phyloP scores from a whole-genome alignment of 2,113 vertebrate species.

The Larimichthys polyactis region DNA sequence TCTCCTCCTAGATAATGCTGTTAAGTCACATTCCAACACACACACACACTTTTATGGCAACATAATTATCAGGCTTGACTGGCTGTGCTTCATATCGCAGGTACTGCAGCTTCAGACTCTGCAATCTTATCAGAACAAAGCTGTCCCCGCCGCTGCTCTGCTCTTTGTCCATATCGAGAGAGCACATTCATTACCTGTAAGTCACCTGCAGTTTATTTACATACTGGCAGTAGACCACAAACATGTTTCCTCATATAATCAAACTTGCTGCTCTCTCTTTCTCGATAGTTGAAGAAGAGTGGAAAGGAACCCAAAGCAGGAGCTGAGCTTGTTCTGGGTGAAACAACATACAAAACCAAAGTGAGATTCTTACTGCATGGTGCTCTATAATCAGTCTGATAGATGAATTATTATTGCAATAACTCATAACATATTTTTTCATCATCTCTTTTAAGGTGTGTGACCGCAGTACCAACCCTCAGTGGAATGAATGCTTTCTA shows the following conservation, averaged over 20 bases:
- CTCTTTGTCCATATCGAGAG: slow-evolving; percentile 88
- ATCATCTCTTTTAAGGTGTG: slow-evolving; percentile 77
- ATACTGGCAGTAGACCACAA: background rate
- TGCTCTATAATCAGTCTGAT: background rate
- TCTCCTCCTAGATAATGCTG: background rate
- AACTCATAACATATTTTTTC: background rate
- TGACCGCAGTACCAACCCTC: slow-evolving; percentile 81
- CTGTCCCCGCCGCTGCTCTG: slow-evolving; percentile 86
- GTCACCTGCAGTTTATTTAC: slow-evolving; percentile 44
- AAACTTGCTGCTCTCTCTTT: background rate
- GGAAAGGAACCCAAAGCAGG: slow-evolving; percentile 89
- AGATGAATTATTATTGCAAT: background rate
- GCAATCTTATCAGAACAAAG: slow-evolving; percentile 86
- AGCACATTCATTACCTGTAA: slow-evolving; percentile 87
- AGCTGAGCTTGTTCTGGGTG: slow-evolving; percentile 84
- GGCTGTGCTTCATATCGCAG: slow-evolving; percentile 65
- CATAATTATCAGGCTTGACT: background rate
- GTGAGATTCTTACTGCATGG: slow-evolving; percentile 68
- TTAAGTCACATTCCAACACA: slow-evolving; percentile 12
- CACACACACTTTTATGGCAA: background rate
- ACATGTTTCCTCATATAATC: background rate
- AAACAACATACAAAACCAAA: slow-evolving; percentile 86
- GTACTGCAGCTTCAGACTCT: slow-evolving; percentile 86
- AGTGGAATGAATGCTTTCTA: slow-evolving; percentile 90
- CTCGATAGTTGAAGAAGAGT: slow-evolving; percentile 87